Base-by-base conservation (phyloP, 2,888 invertebrate genomes). In the Myopa tessellatipennis region DNA sequence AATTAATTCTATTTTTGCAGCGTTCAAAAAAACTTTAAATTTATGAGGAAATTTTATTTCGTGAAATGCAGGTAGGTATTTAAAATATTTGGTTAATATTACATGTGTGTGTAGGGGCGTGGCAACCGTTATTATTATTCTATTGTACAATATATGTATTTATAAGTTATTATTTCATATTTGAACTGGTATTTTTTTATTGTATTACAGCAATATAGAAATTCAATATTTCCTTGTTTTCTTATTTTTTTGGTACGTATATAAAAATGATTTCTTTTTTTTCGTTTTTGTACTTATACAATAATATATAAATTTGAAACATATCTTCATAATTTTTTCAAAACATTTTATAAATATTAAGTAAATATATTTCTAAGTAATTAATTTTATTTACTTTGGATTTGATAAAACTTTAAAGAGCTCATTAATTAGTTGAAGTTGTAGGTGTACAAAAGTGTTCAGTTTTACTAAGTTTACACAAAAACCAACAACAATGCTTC, bases 181-280 rank as follows among this genome's bases (percentile, higher is more conserved):
- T 52, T 70, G 40, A 38, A 67, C n/a, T 36, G 34, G 45, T 26
- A 18, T 26, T 26, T 26, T 26, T 26, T 26, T 26, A 26, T 26
- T 26, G 18, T 61, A 63, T 60, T 55, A 60, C 63, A 61, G 26
- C 26, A 61, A 73, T 73, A 61, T 61, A 50, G 38, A 26, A 63
- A 50, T 73, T 61, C 34, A 8, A 36, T 55, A 55, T 70, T 69
- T 69, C 40, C 36, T 68, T 36, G 18, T 68, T 38, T 38, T 16
- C 40, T 45, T 38, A 36, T n/a, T 52, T 69, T 7, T 50, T 69
- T 26, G 38, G 34, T 65, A 70, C 6, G n/a, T 10, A 70, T 70
- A 55, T 70, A 70, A 70, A 70, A 70, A 52, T 70, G 52, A 50
- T 18, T 36, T 55, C 6, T 18, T 69, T 26, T 10, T 1, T 65